Evolutionary conservation across 2,888 invertebrate species (phyloP), one percentile per base, ranked within the genome.

Genomic region (Heterodera filipjevi): DNA sequence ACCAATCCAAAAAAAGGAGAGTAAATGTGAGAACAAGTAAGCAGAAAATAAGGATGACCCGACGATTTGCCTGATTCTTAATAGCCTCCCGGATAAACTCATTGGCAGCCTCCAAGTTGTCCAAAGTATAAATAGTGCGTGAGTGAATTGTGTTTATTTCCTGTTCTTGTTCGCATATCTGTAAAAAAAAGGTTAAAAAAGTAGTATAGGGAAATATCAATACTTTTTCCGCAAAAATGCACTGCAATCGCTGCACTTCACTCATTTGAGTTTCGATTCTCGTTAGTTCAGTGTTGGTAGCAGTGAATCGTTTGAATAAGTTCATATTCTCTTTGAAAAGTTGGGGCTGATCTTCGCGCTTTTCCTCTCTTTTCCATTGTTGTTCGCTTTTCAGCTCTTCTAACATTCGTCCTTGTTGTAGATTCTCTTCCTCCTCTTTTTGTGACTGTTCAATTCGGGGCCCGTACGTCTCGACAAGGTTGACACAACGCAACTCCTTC

Each of bases 1-100:
- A 99, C 98, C 98, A 99, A 91, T 99, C 97, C 76, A 99, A 92
- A 90, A 99, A 99, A 16, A 99, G 91, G 76, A 99, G 91, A 32
- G 96, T 94, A 90, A 98, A 95, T 64, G 97, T 95, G 93, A 97
- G 94, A 64, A 98, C 95, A 84, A 98, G 91, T 77, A 99, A 91
- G 90, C 97, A 96, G 91, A 99, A 98, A 44, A 99, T 91, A 78
- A 97, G 93, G 92, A 95, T 96, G 22, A 96, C 95, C 85, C 98
- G 92, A 64, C 97, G 92, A 0, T 96, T 95, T 1, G 98, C 98
- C 90, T 96, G 96, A 82, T 96, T 93, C 90, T 96, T 95, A 88
- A 99, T 97, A 22, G 91, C 91, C 91, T 96, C 94, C 83, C 96
- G 92, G 76, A 99, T 95, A 90, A 97, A 96, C 88, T 96, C 96